phyloP scores from a whole-genome alignment of 2,113 vertebrate genomes.

The Anoura caudifer region DNA sequence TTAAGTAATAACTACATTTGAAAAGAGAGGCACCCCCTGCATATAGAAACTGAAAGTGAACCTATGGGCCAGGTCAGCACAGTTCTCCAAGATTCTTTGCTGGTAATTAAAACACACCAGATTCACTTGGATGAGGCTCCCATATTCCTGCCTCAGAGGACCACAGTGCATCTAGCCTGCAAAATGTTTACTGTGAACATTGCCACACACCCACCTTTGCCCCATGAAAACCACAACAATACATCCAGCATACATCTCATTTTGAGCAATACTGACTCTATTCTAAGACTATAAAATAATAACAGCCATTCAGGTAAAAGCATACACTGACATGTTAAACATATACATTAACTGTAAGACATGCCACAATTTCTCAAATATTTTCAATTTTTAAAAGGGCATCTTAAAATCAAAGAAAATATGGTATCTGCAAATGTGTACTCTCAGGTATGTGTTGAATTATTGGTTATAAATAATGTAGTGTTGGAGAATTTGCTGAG shows the following conservation, averaged over 20 bases:
- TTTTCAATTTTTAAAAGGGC: not conserved
- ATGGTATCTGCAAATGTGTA: not conserved
- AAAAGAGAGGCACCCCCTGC: not conserved
- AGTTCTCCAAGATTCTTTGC: not conserved
- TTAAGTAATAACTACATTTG: not conserved
- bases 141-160: not conserved
- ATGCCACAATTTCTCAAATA: not conserved
- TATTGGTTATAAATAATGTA: not conserved
- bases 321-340: not conserved
- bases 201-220: not conserved
- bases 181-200: not conserved
- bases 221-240: not conserved
- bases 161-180: not conserved
- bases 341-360: not conserved
- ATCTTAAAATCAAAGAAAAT: slow-evolving; percentile 32
- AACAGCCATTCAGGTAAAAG: not conserved
- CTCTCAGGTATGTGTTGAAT: not conserved
- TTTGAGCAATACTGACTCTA: not conserved
- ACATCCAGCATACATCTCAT: not conserved
- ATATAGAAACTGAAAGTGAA: not conserved
- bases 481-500: not conserved
- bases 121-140: not conserved
- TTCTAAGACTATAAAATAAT: not conserved
- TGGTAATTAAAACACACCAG: not conserved
- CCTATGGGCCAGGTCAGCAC: not conserved